phyloP scores from a whole-genome alignment of 2,113 vertebrate genomes.

The Prochilodus magdalenae region DNA sequence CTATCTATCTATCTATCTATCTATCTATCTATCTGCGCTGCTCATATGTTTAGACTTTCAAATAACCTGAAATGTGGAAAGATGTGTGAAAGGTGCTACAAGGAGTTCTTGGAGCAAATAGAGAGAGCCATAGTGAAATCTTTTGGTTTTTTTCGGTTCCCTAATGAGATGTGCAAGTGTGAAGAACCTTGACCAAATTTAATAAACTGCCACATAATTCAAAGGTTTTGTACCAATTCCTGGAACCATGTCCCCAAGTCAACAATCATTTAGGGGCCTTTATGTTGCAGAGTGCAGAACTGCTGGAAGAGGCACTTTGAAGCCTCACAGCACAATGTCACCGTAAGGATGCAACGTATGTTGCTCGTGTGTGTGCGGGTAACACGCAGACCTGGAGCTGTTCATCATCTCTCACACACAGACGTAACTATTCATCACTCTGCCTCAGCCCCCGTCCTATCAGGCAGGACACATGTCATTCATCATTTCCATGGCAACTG shows the following conservation, averaged over 20 bases:
- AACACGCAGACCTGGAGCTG: constrained; percentile 41
- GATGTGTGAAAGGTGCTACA: too few relatives aligned
- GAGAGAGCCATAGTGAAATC: too few relatives aligned
- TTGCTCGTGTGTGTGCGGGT: constrained; percentile 38
- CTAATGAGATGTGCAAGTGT: neutral
- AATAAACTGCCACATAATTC: neutral
- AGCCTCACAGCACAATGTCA: neutral
- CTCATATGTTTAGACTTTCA: too few relatives aligned
- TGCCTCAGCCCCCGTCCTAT: constrained; percentile 51
- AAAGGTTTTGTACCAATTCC: neutral
- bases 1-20: too few relatives aligned
- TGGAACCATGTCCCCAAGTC: neutral
- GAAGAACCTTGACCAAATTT: too few relatives aligned
- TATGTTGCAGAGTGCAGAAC: neutral
- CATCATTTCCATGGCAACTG: constrained; percentile 79
- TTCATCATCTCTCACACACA: constrained; percentile 54
- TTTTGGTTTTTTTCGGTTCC: neutral
- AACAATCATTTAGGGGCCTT: neutral
- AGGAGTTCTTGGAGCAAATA: too few relatives aligned
- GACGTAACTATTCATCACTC: constrained; percentile 57
- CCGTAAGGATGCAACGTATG: neutral
- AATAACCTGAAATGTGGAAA: too few relatives aligned
- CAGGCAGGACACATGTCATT: constrained; percentile 75
- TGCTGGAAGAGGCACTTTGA: neutral
- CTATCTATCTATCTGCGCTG: too few relatives aligned